These are phyloP conservation scores for Calidris pugnax DNA, from an alignment of 2,113 vertebrate genomes.

Conservation along the genomic window DNA sequence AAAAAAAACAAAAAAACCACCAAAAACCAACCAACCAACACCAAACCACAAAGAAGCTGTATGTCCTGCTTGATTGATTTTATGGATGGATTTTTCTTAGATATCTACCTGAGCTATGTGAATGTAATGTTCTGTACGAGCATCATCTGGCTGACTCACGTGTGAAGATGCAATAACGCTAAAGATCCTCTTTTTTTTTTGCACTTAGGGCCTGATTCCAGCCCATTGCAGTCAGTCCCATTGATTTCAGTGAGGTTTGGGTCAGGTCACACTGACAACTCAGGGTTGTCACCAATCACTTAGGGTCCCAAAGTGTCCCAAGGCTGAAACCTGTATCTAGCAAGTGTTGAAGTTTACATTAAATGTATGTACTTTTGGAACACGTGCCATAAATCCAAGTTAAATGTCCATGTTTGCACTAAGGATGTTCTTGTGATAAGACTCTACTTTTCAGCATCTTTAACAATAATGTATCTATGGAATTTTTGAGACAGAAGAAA, in stretches of 20 bases:
- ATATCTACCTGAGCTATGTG: slow-evolving; percentile 1
- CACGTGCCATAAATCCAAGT: slow-evolving; percentile 56
- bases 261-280: slow-evolving; percentile 47
- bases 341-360: slow-evolving; percentile 68
- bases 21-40: background rate
- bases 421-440: slow-evolving; percentile 52
- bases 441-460: slow-evolving; percentile 49
- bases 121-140: slow-evolving; percentile 45
- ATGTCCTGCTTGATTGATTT: slow-evolving; percentile 30
- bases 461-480: background rate
- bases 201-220: slow-evolving; percentile 59
- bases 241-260: slow-evolving; percentile 17
- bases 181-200: slow-evolving; percentile 66
- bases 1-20: background rate
- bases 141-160: slow-evolving; percentile 20
- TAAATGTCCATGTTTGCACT: slow-evolving; percentile 67
- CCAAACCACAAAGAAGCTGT: background rate
- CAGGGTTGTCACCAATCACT: slow-evolving; percentile 52
- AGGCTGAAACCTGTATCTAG: slow-evolving; percentile 51
- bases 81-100: slow-evolving; percentile 28
- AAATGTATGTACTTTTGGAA: slow-evolving; percentile 57
- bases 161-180: slow-evolving; percentile 36
- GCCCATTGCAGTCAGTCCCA: slow-evolving; percentile 1
- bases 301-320: slow-evolving; percentile 26
- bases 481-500: slow-evolving; percentile 19